Base-by-base conservation (phyloP, 2,888 invertebrate genomes). In the Lacanobia oleracea region DNA sequence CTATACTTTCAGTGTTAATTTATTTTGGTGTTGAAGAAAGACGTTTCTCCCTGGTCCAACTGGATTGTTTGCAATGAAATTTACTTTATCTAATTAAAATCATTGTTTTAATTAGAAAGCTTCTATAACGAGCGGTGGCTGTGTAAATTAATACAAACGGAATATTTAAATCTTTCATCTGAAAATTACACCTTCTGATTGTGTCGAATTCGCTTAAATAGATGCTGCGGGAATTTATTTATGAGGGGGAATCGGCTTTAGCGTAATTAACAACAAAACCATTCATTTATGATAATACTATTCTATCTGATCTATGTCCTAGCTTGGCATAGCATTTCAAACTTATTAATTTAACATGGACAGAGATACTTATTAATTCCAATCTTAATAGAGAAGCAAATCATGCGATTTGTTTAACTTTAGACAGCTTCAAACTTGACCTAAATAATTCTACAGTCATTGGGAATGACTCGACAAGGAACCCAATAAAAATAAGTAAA, bases 31-130 rank as follows among this genome's bases (percentile, higher is more conserved):
- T 80, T 77, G 73, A 86, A 81, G 81, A 72, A 82, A 81, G 74
- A 83, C 70, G 63, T 68, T 78, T 80, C 70, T 68, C 69, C 78
- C 67, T 69, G 69, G 75, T 77, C 48, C 64, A 80, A 75, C 60
- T 77, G 74, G 79, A 67, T 78, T 85, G 82, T 77, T 81, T 83
- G 77, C 80, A 79, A 72, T 83, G 69, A 81, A 81, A 85, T 77
- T 77, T 77, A 76, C 72, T 80, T 74, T 74, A 84, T 81, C 65
- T 86, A 87, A 89, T 89, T 87, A 86, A 80, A 87, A 82, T 82
- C 83, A 84, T 87, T 82, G 84, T 86, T 88, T 88, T 84, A 87
- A 87, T 89, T 85, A 86, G 66, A 85, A 87, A 78, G 57, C 77
- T 81, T 71, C 64, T 68, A 60, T 74, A 76, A 73, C 65, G 57